phyloP scores from a whole-genome alignment of 2,797 vertebrate species.

The Acridotheres tristis region DNA sequence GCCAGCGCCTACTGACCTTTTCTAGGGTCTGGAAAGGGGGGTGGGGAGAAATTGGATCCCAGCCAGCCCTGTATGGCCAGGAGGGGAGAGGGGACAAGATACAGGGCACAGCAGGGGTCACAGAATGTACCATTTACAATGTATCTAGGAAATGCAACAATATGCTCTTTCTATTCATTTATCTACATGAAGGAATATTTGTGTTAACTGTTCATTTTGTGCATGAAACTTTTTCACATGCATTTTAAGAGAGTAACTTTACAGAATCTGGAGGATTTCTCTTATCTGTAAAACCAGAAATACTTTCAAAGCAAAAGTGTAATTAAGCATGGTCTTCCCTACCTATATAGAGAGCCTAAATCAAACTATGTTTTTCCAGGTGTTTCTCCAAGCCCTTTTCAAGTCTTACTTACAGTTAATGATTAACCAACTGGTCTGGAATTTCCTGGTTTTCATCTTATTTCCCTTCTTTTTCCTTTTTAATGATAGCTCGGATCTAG shows the following conservation, averaged over 20 bases:
- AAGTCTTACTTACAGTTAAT: background rate
- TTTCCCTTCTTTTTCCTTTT: background rate
- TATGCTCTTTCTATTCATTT: background rate
- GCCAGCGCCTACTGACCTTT: too few species aligned
- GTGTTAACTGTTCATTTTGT: background rate
- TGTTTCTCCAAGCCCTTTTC: constrained; percentile 3
- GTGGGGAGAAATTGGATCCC: too few species aligned
- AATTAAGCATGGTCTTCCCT: constrained; percentile 18
- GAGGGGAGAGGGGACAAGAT: too few species aligned
- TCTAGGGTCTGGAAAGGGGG: too few species aligned
- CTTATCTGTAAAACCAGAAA: constrained; percentile 7
- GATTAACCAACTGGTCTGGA: background rate
- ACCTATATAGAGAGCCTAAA: constrained; percentile 29
- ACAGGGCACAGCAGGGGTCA: too few species aligned
- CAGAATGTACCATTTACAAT: too few species aligned
- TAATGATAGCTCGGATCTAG: background rate
- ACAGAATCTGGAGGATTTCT: background rate
- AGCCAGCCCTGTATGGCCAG: too few species aligned
- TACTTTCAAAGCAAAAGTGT: constrained; percentile 4
- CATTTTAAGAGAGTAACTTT: background rate
- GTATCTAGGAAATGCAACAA: too few species aligned
- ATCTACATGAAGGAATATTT: background rate
- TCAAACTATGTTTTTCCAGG: constrained; percentile 7
- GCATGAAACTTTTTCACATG: background rate
- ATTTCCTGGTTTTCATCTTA: background rate